Conservation (phyloP, 2,113 vertebrate species). For the Mixornis gularis region DNA sequence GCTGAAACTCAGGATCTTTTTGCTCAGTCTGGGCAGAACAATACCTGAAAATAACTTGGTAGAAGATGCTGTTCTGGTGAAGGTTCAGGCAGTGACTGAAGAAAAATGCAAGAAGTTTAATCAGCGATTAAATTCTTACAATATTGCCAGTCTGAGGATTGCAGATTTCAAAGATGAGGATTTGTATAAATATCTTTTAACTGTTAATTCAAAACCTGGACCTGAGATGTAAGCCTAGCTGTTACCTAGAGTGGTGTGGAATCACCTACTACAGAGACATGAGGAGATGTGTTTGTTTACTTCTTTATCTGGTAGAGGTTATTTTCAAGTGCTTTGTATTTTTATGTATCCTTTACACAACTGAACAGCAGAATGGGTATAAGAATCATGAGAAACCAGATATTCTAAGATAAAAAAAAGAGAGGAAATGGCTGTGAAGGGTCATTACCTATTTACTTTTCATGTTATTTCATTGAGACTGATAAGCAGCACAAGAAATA, state of each 20-base stretch:
- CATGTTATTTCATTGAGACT: background rate
- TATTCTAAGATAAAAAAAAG: background rate
- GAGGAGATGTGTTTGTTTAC: background rate
- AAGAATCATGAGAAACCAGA: background rate
- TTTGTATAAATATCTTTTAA: background rate
- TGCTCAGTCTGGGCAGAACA: background rate
- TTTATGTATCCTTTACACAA: background rate
- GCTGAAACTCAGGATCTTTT: background rate
- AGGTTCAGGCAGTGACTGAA: background rate
- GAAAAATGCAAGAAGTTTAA: background rate
- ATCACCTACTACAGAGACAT: background rate
- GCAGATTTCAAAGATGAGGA: background rate
- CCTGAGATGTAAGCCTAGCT: background rate
- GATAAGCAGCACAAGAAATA: conserved; percentile 14
- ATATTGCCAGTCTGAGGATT: background rate
- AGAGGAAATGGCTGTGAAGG: background rate
- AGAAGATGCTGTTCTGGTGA: background rate
- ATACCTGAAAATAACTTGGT: background rate
- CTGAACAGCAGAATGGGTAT: conserved; percentile 12
- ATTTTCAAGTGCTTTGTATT: background rate
- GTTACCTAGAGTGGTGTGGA: background rate
- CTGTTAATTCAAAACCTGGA: background rate
- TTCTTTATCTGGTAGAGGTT: background rate
- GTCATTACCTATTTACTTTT: background rate
- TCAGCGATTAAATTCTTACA: background rate